Evolutionary conservation across 1,140 invertebrate species (phyloP), one percentile per base, ranked within the genome.

Genomic region (Formica selysi): DNA sequence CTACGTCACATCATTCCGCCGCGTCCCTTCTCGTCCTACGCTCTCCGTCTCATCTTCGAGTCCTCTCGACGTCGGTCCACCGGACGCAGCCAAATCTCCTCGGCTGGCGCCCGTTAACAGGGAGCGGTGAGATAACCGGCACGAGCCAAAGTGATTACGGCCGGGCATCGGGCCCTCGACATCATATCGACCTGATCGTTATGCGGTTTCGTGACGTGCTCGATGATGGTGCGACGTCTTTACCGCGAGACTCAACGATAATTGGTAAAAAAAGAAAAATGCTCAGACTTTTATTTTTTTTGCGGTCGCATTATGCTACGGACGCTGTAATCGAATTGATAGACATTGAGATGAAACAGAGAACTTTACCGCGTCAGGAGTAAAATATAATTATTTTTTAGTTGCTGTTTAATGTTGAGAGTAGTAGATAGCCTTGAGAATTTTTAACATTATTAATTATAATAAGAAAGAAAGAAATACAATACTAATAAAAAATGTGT

Each of bases 1-100:
- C 65, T 86, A 68, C 38, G 84, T 84, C 84, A 89, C 88, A 85
- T 90, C 87, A 86, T 67, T 87, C 87, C 59, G 32, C 38, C 61
- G 51, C 61, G 79, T 81, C 67, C 71, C 64, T 78, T 44, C 74
- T 67, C 83, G 62, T 71, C 79, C 78, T 73, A 48, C 54, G 62
- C 65, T 68, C 48, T n/a, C 76, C 67, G 79, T 85, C 80, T 76
- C 80, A 81, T 89, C 87, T 85, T 80, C 74, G 64, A 87, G 76
- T 65, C 76, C 54, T 64, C 74, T 51, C 74, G 71, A 41, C 32
- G 32, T 32, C 32, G 32, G 32, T 54, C 22, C 36, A 48, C 26
- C 16, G 48, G 36, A 70, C 59, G 59, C 81, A 41, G 32, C 54
- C 54, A 19, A 74, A 76, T 78, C 48, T 51, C 16, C 48, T 71